Evolutionary conservation across 2,797 vertebrate genomes (phyloP), one percentile per base, ranked within the genome.

Genomic region (Discoglossus pictus): DNA sequence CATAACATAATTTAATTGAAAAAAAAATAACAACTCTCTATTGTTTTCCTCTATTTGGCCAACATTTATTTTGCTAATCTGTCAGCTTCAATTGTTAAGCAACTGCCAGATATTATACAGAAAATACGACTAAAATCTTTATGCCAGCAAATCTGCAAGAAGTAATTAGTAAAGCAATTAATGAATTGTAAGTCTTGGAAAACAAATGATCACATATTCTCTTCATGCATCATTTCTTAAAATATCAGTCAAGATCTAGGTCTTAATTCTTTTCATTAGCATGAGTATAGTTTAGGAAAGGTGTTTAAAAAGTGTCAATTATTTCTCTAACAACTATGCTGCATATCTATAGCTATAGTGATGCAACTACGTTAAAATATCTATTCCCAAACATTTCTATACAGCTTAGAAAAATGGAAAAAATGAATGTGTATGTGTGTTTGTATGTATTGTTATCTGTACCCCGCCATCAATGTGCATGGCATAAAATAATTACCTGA

Each of bases 161-260:
- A 72, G 48, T 40, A 80, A 78, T 83, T 78, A 76, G 51, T 74
- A 68, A 80, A 80, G 39, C 42, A 80, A 78, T 72, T 82, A 81
- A 80, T 74, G 47, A 76, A 64, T 56, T 8, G 44, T 58, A 68
- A 73, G 50, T 52, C 68, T 76, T 76, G 21, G 65, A 68, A 47
- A 76, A 47, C 5, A 75, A 60, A 76, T 68, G 31, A 11, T 53
- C 51, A 68, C 77, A 6, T 1, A 35, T 61, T 68, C 27, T 10
- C 25, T 54, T 59, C 65, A 79, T 13, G 18, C 52, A 69, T 75
- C 2, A 7, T 62, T 78, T 75, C 46, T 66, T 36, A 60, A 79
- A 75, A 58, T 65, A 16, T 68, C 21, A 76, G 53, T 3, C 1
- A 64, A 50, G 46, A 25, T 50, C 12, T 12, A 27, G 23, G 27